These are phyloP conservation scores for Serinus canaria DNA, from an alignment of 2,113 vertebrate genomes.

Conservation along the genomic window DNA sequence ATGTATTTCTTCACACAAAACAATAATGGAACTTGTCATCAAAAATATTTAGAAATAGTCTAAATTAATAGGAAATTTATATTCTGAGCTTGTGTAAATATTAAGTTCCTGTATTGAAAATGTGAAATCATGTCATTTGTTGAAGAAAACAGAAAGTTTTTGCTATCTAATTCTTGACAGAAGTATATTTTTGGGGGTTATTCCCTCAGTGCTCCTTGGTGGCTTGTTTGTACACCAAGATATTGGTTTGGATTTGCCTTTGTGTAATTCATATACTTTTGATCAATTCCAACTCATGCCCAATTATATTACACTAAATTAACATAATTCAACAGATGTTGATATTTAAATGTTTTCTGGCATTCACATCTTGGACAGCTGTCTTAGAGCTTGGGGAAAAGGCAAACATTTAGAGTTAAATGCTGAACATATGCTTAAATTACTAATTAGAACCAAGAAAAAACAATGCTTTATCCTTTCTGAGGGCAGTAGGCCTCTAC, in stretches of 20 bases:
- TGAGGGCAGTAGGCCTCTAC: conserved; percentile 72
- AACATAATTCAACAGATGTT: conserved; percentile 89
- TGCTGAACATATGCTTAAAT: conserved; percentile 88
- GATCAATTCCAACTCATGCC: conserved; percentile 81
- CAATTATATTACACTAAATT: conserved; percentile 86
- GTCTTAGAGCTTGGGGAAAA: conserved; percentile 85
- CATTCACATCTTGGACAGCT: conserved; percentile 84
- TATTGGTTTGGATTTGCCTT: conserved; percentile 73
- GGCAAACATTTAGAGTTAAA: conserved; percentile 87
- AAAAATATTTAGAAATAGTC: not conserved
- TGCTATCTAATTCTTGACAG: conserved; percentile 10
- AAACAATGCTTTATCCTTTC: conserved; percentile 80
- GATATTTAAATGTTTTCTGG: conserved; percentile 88
- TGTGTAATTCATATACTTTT: conserved; percentile 76
- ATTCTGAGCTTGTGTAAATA: not conserved
- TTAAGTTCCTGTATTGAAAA: not conserved
- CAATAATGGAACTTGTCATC: not conserved
- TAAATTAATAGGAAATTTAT: not conserved
- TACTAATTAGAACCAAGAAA: conserved; percentile 84
- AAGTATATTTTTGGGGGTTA: not conserved
- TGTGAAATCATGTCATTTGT: not conserved
- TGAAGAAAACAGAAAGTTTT: not conserved
- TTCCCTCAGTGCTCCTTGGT: conserved; percentile 34
- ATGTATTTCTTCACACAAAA: not conserved
- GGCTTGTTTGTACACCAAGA: conserved; percentile 63